Conservation (phyloP, 2,113 vertebrate species). For the Psittacula cyanocephala region DNA sequence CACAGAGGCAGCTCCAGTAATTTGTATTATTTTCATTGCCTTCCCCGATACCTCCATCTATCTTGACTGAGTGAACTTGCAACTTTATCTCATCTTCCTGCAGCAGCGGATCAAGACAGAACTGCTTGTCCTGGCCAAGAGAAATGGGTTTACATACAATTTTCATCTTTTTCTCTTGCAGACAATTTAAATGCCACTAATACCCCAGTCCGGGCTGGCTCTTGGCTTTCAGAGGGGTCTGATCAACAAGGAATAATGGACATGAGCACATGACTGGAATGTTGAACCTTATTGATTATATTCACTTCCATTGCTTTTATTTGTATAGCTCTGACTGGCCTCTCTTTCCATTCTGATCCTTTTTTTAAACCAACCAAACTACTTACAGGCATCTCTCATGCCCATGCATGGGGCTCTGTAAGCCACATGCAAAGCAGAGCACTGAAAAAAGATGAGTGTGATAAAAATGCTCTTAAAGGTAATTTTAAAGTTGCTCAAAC, state of each 20-base stretch:
- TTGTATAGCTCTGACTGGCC: not conserved
- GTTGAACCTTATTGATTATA: not conserved
- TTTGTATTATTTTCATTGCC: not conserved
- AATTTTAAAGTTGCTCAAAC: not conserved
- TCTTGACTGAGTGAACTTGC: not conserved
- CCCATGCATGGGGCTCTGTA: not conserved
- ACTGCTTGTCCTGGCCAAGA: not conserved
- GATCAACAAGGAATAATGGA: not conserved
- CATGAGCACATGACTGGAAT: not conserved
- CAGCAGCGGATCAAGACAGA: not conserved
- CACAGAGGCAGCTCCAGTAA: not conserved
- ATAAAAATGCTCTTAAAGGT: not conserved
- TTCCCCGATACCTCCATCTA: not conserved
- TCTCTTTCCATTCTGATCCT: not conserved
- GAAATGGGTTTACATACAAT: not conserved
- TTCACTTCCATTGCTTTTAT: not conserved
- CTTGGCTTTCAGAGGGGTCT: not conserved
- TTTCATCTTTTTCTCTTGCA: not conserved
- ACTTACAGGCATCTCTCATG: not conserved
- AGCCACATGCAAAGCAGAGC: not conserved
- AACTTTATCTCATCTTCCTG: constrained; percentile 9
- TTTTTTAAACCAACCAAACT: not conserved
- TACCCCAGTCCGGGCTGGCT: fast-evolving
- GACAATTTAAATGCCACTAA: not conserved
- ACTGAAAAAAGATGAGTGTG: not conserved